Percentiles rank a stretch among this genome's conserved stretches.
phyloP scores from a whole-genome alignment of 2,888 invertebrate genomes.

The Pachydiplax longipennis region DNA sequence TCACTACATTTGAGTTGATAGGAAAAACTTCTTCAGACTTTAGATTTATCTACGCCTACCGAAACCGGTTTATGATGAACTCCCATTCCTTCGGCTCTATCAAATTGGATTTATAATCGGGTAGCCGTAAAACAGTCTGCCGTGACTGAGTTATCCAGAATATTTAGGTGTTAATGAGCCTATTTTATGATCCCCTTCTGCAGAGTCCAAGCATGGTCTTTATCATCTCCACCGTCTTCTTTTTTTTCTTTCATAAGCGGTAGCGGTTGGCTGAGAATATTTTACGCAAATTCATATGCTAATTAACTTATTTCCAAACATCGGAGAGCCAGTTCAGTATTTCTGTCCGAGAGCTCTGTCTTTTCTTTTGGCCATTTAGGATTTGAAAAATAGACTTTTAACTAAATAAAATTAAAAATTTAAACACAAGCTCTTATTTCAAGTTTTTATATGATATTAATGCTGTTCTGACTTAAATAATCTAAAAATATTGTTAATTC shows the following conservation, averaged over 20 bases:
- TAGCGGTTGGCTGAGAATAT: background rate
- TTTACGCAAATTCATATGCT: too few species aligned
- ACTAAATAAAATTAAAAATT: too few species aligned
- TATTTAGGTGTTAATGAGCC: slow-evolving; percentile 11
- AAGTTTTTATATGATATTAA: too few species aligned
- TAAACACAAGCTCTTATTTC: too few species aligned
- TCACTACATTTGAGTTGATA: background rate
- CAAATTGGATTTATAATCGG: background rate
- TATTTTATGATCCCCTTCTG: background rate
- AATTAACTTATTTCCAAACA: too few species aligned
- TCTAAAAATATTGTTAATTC: too few species aligned
- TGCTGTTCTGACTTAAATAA: too few species aligned
- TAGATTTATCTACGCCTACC: background rate
- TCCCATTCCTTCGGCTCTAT: background rate
- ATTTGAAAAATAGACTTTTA: too few species aligned
- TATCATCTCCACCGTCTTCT: background rate
- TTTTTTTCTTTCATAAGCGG: background rate
- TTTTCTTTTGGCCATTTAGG: too few species aligned
- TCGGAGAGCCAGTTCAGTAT: too few species aligned
- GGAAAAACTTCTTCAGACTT: background rate
- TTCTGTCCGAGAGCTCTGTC: too few species aligned
- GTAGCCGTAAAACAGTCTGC: background rate
- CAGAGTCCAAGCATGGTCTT: background rate
- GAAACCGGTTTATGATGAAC: background rate
- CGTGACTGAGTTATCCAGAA: background rate